Percentiles rank a stretch among this genome's conserved stretches.
Evolutionary conservation across 37 sponge, comb jelly and placozoan species (phyloP).

Genomic region (Mnemiopsis leidyi): DNA sequence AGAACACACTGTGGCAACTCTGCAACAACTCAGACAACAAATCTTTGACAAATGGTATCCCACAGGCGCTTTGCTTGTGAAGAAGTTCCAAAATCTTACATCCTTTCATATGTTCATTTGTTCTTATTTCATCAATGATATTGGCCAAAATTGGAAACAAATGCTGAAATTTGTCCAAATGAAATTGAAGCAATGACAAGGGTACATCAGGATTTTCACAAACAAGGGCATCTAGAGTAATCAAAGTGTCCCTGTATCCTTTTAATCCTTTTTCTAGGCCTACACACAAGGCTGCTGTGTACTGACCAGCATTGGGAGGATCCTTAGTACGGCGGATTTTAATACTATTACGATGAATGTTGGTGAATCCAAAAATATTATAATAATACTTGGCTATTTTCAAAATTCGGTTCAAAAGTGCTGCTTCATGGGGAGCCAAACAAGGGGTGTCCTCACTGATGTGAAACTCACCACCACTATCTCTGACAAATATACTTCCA

Average conservation of each 20-base stretch:
- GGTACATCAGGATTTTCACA: slow-evolving; percentile 28
- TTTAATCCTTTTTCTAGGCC: slow-evolving; percentile 39
- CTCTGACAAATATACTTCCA: slow-evolving; percentile 51
- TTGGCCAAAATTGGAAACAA: slow-evolving; percentile 17
- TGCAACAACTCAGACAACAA: slow-evolving; percentile 70
- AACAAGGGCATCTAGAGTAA: background rate
- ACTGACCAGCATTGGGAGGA: slow-evolving; percentile 55
- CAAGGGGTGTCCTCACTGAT: slow-evolving; percentile 63
- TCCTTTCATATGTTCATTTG: slow-evolving; percentile 67
- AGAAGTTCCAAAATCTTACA: slow-evolving; percentile 75
- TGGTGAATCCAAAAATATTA: slow-evolving; percentile 5
- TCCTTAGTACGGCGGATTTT: slow-evolving; percentile 26
- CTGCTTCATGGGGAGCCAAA: slow-evolving; percentile 42
- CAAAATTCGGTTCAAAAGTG: slow-evolving; percentile 6
- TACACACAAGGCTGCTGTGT: slow-evolving; percentile 42
- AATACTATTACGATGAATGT: slow-evolving; percentile 11
- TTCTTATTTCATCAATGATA: slow-evolving; percentile 49
- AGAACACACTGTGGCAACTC: slow-evolving; percentile 81
- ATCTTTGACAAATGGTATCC: slow-evolving; percentile 71
- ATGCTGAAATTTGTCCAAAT: slow-evolving; percentile 34
- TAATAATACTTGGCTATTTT: slow-evolving; percentile 37
- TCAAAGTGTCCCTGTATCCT: slow-evolving; percentile 6
- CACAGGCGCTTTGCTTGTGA: slow-evolving; percentile 72
- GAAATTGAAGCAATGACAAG: slow-evolving; percentile 36
- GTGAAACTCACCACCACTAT: slow-evolving; percentile 61